phyloP scores from a whole-genome alignment of 1,140 invertebrate genomes.

The Reticulitermes speratus region DNA sequence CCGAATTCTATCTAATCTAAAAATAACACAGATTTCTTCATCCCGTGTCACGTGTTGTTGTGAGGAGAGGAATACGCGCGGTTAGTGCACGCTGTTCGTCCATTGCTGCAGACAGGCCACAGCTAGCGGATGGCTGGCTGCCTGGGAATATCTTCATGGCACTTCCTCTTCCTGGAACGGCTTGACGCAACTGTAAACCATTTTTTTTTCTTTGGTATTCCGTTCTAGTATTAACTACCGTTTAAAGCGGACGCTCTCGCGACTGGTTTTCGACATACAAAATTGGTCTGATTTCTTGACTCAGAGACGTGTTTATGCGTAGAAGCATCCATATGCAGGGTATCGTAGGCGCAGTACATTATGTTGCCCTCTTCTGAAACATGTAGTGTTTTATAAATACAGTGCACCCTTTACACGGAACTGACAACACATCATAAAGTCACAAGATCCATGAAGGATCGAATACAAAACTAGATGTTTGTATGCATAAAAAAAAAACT shows the following conservation, averaged over 20 bases:
- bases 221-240: neutral
- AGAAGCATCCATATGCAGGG: too few relatives aligned
- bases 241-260: neutral
- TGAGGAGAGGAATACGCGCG: neutral
- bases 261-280: neutral
- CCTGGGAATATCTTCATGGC: neutral
- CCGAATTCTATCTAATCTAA: neutral
- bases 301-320: neutral
- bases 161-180: conserved; percentile 16
- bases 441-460: too few relatives aligned
- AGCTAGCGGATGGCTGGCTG: neutral
- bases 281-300: neutral
- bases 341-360: too few relatives aligned
- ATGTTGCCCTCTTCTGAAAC: too few relatives aligned
- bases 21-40: neutral
- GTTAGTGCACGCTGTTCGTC: neutral
- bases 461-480: too few relatives aligned
- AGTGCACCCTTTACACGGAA: too few relatives aligned
- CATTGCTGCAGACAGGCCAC: too few relatives aligned
- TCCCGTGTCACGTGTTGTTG: neutral
- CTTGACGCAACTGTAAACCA: conserved; percentile 10
- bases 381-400: too few relatives aligned
- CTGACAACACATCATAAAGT: too few relatives aligned
- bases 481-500: too few relatives aligned
- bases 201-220: too few relatives aligned